Percentiles rank a stretch among this genome's conserved stretches.
Conservation (phyloP, 2,113 vertebrate species). For the Megaceryle torquata region DNA sequence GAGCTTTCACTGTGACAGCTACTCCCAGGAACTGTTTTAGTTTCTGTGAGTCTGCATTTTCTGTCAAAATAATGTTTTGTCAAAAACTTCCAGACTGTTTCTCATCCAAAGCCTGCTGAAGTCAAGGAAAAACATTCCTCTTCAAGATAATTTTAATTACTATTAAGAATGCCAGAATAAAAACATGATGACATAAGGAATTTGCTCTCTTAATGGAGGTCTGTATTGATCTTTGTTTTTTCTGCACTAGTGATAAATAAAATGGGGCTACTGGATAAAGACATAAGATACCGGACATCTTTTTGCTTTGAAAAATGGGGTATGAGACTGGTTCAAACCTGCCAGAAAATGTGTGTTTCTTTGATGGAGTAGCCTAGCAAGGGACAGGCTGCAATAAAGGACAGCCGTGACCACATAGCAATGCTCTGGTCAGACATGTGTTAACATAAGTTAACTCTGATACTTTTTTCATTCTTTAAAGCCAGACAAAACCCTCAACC, state of each 20-base stretch:
- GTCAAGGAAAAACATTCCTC: background rate
- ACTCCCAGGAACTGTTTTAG: conserved; percentile 16
- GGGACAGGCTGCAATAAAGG: background rate
- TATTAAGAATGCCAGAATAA: background rate
- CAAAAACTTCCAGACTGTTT: background rate
- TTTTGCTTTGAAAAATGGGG: background rate
- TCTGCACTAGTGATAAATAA: background rate
- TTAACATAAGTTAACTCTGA: background rate
- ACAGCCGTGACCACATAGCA: rapidly evolving
- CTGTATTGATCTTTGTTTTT: background rate
- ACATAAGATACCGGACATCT: background rate
- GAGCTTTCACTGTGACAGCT: conserved; percentile 10
- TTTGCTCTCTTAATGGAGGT: background rate
- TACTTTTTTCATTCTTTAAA: background rate
- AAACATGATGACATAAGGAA: background rate
- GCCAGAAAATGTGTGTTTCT: background rate
- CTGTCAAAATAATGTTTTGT: conserved; percentile 8
- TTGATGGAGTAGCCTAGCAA: background rate
- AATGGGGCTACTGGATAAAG: background rate
- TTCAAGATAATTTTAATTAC: background rate
- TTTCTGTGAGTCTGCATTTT: conserved; percentile 12
- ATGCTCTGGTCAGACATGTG: background rate
- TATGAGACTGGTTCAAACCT: background rate
- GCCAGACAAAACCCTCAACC: background rate
- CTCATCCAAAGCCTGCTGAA: background rate